These are phyloP conservation scores for Pseudotriccus pelzelni DNA, from an alignment of 2,797 vertebrate genomes.

Conservation along the genomic window DNA sequence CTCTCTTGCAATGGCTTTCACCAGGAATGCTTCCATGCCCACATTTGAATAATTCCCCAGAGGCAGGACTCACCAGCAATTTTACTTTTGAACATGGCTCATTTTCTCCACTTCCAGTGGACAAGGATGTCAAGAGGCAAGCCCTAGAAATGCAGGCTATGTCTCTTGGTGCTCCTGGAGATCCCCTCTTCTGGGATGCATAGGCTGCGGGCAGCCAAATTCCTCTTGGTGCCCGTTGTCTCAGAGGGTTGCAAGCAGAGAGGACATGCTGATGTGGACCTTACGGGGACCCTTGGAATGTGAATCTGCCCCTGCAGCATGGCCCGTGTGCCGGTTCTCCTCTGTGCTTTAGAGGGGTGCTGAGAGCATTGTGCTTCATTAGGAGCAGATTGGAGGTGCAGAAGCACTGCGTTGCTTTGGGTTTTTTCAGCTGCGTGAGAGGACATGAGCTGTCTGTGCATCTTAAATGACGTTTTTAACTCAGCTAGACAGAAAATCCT, in stretches of 20 bases:
- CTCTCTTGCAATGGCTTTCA: not conserved
- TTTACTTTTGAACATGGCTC: not conserved
- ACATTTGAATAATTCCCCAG: not conserved
- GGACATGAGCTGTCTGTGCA: constrained; percentile 6
- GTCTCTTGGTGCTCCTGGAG: not conserved
- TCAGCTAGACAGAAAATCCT: constrained; percentile 36
- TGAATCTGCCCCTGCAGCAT: not conserved
- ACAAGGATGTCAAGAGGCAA: not conserved
- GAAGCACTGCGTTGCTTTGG: not conserved
- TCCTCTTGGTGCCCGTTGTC: not conserved
- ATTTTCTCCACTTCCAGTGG: not conserved
- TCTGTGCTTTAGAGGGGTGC: not conserved
- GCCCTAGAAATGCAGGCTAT: not conserved
- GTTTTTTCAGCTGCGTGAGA: constrained; percentile 46
- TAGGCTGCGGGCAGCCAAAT: not conserved
- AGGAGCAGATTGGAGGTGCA: not conserved
- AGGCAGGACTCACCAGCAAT: not conserved
- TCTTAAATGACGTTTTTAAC: constrained; percentile 42
- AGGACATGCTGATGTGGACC: not conserved
- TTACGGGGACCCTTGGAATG: not conserved
- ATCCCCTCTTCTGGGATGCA: not conserved
- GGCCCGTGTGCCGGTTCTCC: not conserved
- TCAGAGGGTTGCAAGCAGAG: not conserved
- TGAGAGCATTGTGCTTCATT: not conserved
- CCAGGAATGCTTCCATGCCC: accelerated